phyloP scores from a whole-genome alignment of 2,113 vertebrate genomes.

The Puntigrus tetrazona region DNA sequence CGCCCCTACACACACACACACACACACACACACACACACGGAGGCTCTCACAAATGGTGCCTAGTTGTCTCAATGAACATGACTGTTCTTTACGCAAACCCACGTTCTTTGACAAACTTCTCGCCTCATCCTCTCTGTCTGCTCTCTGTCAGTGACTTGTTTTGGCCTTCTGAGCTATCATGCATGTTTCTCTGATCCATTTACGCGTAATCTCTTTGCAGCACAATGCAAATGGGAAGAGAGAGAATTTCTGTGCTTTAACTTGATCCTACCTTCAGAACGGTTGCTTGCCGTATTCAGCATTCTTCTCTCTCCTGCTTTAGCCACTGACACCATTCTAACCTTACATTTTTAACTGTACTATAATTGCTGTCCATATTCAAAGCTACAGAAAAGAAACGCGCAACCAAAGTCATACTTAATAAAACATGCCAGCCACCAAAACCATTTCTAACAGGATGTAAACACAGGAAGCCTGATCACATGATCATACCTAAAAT shows the following conservation, averaged over 20 bases:
- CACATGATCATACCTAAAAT: neutral
- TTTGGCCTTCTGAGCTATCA: neutral
- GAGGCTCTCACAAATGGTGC: neutral
- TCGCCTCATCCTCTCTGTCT: neutral
- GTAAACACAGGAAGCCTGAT: slow-evolving; percentile 36
- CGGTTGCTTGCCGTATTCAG: neutral
- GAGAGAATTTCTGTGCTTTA: neutral
- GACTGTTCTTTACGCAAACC: slow-evolving; percentile 31
- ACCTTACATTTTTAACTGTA: neutral
- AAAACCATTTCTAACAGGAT: neutral
- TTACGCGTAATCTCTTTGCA: neutral
- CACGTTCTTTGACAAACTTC: slow-evolving; percentile 2
- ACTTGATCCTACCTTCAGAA: neutral
- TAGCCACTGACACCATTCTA: neutral
- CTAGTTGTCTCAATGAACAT: slow-evolving; percentile 43
- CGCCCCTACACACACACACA: neutral
- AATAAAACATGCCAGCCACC: neutral
- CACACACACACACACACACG: too few relatives aligned
- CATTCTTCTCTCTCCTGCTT: neutral
- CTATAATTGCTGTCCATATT: neutral
- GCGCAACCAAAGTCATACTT: neutral
- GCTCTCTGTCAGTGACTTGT: neutral
- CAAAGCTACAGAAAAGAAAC: neutral
- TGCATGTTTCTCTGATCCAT: slow-evolving; percentile 13
- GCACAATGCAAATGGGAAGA: slow-evolving; percentile 11